phyloP scores from a whole-genome alignment of 92 coral and sea anemone species.

The Paragorgia papillata region DNA sequence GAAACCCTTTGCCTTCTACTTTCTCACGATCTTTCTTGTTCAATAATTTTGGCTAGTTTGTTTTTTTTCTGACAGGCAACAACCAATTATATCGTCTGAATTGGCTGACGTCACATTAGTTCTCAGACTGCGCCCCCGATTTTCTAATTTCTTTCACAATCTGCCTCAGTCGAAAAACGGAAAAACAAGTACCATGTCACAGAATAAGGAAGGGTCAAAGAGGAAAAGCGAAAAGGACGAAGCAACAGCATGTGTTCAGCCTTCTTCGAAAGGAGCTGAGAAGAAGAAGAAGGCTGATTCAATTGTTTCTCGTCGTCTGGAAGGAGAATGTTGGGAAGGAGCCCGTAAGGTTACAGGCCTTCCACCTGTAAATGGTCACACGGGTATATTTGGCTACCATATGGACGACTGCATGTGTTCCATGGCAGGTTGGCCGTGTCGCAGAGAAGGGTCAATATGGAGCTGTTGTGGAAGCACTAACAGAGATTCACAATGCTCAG shows the following conservation, averaged over 20 bases:
- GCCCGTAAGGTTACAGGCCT: conserved; percentile 12
- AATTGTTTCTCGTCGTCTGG: conserved; percentile 13
- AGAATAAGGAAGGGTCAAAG: too few relatives aligned
- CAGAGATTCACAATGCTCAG: conserved; percentile 66
- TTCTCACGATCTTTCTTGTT: background rate
- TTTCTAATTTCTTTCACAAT: background rate
- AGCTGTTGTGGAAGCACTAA: conserved; percentile 86
- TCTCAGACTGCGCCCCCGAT: conserved; percentile 8
- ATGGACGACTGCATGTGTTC: conserved; percentile 85
- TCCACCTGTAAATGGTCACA: conserved; percentile 81
- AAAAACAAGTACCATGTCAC: too few relatives aligned
- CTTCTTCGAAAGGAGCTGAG: background rate
- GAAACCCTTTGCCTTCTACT: background rate
- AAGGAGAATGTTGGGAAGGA: conserved; percentile 57
- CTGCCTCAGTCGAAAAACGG: too few relatives aligned
- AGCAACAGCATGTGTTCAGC: background rate
- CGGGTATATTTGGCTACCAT: conserved; percentile 90
- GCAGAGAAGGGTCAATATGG: conserved; percentile 79
- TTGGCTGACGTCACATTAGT: conserved; percentile 32
- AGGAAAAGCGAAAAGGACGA: background rate
- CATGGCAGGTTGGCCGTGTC: conserved; percentile 89
- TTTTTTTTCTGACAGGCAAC: conserved; percentile 17
- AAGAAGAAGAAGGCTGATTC: background rate
- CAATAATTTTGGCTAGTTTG: conserved; percentile 14
- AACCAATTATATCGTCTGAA: conserved; percentile 23